Percentiles rank a stretch among this genome's conserved stretches.
Conservation (phyloP, 2,113 vertebrate species). For the Sardina pilchardus region DNA sequence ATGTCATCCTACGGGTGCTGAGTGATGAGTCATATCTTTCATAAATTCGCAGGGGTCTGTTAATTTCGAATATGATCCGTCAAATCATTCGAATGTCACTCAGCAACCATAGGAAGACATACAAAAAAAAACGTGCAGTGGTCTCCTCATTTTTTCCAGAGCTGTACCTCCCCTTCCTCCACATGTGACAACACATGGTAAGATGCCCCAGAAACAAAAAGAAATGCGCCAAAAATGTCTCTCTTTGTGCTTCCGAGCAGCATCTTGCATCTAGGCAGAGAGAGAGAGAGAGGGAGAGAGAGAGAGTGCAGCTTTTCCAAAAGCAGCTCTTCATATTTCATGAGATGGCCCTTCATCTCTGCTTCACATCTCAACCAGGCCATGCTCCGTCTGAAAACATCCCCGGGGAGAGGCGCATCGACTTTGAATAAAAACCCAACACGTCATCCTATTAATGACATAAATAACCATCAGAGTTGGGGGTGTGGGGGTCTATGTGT, state of each 20-base stretch:
- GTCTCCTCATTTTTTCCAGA: too few species aligned
- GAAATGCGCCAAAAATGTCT: not conserved
- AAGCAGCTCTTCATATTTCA: not conserved
- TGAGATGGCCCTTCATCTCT: not conserved
- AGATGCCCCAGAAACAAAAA: constrained; percentile 11
- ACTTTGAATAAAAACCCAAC: constrained; percentile 1
- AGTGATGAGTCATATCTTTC: too few species aligned
- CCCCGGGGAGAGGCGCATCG: not conserved
- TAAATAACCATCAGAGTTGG: constrained; percentile 2
- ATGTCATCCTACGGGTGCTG: too few species aligned
- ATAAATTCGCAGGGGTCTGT: too few species aligned
- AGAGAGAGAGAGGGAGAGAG: not conserved
- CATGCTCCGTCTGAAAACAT: not conserved
- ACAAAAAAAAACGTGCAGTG: too few species aligned
- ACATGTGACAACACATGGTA: not conserved
- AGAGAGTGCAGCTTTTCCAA: not conserved
- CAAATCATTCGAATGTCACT: too few species aligned
- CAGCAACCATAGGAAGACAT: too few species aligned
- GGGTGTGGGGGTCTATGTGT: too few species aligned
- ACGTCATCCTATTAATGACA: constrained; percentile 3
- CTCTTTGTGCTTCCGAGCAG: not conserved
- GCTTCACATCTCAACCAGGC: constrained; percentile 6
- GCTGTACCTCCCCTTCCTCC: not conserved
- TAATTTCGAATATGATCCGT: too few species aligned
- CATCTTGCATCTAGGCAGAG: not conserved